Evolutionary conservation across 2,888 invertebrate genomes (phyloP).

Genomic region (Cryptophagus acutangulus): DNA sequence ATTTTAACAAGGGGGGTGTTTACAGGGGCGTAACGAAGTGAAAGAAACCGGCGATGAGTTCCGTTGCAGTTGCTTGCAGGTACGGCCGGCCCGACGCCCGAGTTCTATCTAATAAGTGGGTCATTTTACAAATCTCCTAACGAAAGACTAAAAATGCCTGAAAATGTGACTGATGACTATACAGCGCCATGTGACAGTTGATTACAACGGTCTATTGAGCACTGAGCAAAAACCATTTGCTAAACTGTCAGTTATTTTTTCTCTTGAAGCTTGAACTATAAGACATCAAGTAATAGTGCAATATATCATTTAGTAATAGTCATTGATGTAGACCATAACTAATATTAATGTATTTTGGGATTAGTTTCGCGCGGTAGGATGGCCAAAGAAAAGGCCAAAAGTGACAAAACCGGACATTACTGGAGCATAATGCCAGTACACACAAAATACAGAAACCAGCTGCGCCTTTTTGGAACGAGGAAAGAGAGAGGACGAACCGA

Average conservation of each 20-base stretch:
- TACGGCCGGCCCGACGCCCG: too few species aligned
- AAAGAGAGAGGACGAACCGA: constrained; percentile 27
- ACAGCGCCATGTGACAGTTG: constrained; percentile 42
- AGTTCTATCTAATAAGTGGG: too few species aligned
- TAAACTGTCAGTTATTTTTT: constrained; percentile 31
- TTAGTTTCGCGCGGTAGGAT: constrained; percentile 42
- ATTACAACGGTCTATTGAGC: constrained; percentile 42
- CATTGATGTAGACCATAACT: constrained; percentile 46
- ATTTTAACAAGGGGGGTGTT: too few species aligned
- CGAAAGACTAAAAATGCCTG: too few species aligned
- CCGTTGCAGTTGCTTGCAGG: too few species aligned
- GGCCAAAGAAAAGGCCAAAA: constrained; percentile 34
- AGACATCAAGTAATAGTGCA: too few species aligned
- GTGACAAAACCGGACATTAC: constrained; percentile 44
- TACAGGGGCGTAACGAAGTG: too few species aligned
- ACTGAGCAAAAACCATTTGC: constrained; percentile 34
- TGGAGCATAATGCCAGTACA: too few species aligned
- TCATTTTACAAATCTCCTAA: too few species aligned
- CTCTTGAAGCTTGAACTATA: too few species aligned
- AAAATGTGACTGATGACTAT: constrained; percentile 39
- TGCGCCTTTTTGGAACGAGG: constrained; percentile 24
- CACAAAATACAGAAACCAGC: constrained; percentile 27
- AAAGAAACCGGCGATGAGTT: too few species aligned
- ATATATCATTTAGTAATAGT: constrained; percentile 45
- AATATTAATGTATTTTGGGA: constrained; percentile 47